Base-by-base conservation (phyloP, 2,888 invertebrate species). In the Cylindroiulus punctatus region DNA sequence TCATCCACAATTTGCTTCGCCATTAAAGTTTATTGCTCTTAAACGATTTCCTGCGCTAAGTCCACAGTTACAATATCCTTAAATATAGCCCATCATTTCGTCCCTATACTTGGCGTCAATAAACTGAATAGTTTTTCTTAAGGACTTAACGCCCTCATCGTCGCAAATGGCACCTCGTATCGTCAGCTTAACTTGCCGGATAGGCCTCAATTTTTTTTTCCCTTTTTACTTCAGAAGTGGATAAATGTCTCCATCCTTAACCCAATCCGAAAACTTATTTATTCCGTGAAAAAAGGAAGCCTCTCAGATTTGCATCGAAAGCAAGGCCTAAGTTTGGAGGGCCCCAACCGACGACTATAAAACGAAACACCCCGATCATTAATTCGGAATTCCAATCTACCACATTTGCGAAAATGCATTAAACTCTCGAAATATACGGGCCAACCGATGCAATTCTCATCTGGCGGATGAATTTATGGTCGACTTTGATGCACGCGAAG, bases 21-120 rank as follows among this genome's bases (percentile, higher is more conserved):
- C 83, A 83, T 83, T 83, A 83, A 83, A 83, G 83, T 83, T 83
- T 83, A 83, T 83, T 83, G 83, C 42, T 83, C 83, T 83, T 83
- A 83, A 83, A 83, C 83, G 83, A 83, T 83, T 83, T 42, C 22
- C 42, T 22, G 22, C 40, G 36, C 83, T 22, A 36, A 83, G 42
- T 42, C 40, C 83, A 83, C 36, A 44, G 42, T 65, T 65, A 65
- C 65, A 65, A 65, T 65, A 65, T 65, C 65, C 65, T 65, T 65
- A 65, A 65, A 65, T 65, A 65, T 65, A 65, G 65, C 65, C 65
- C 65, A 65, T 65, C 65, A 65, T 65, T 65, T 65, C n/a, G 65
- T 65, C 65, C 26, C 65, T 26, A 26, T 65, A 65, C 65, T 65
- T 65, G 65, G 65, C 65, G 65, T 65, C 65, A 65, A 65, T 65